A percentile compares a stretch with the other conserved stretches of the same genome.
These are phyloP conservation scores for Cyclina sinensis DNA, from an alignment of 1,140 invertebrate species.

Conservation along the genomic window DNA sequence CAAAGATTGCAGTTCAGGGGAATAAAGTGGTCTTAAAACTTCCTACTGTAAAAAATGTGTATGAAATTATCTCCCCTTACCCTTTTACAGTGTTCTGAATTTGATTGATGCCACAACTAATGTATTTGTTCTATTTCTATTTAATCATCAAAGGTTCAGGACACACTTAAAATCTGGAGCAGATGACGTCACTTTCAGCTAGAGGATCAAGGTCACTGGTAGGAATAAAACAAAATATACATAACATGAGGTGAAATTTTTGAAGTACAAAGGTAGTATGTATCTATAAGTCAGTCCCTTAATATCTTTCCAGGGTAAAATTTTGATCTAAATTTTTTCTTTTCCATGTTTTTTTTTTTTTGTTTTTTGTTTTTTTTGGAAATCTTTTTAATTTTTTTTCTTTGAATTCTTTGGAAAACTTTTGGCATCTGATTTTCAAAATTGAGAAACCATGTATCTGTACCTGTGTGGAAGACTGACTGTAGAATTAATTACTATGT, in stretches of 20 bases:
- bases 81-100: conserved; percentile 13
- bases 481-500: background rate
- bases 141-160: conserved; percentile 38
- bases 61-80: background rate
- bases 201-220: conserved; percentile 30
- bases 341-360: background rate
- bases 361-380: background rate
- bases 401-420: background rate
- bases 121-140: conserved; percentile 63
- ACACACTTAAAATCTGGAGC: background rate
- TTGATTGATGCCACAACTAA: conserved; percentile 38
- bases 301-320: background rate
- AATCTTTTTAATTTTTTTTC: conserved; percentile 24
- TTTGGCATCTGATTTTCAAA: conserved; percentile 13
- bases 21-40: too few relatives aligned
- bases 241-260: conserved; percentile 44
- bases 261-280: conserved; percentile 29
- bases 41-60: too few relatives aligned
- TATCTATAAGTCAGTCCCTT: background rate
- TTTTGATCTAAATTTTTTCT: background rate
- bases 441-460: background rate
- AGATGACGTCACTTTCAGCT: background rate
- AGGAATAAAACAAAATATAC: conserved; percentile 50
- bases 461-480: background rate
- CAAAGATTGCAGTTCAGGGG: too few relatives aligned